Evolutionary conservation across 2,888 invertebrate genomes (phyloP), one percentile per base, ranked within the genome.

Genomic region (Polymixis flavicincta): DNA sequence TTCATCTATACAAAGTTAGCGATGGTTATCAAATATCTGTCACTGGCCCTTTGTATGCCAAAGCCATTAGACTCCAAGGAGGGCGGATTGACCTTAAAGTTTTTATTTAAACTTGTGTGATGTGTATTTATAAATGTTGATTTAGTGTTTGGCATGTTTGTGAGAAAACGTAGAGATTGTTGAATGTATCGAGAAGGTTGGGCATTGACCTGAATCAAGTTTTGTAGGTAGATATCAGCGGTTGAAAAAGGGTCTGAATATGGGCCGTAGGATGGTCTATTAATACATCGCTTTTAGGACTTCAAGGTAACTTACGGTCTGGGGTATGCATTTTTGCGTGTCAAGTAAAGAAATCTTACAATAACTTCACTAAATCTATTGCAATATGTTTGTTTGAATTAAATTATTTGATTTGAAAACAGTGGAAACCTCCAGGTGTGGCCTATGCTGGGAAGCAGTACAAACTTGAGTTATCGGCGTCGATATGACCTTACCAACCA

Each of bases 41-140:
- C 52, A 65, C 45, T 57, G 45, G 55, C 42, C 37, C n/a, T 13
- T 67, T 79, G 70, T 71, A 54, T 66, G 28, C 45, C 22, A 67
- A 78, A 64, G 71, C 54, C 61, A 66, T 65, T 71, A 76, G 25
- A 76, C 42, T 63, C 45, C 19, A 76, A 80, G 50, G 65, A 72
- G 71, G 32, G 54, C 52, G 57, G 5, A 50, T 65, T 59, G 25
- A 80, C 82, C 80, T 76, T 65, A 63, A 37, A 52, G 50, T 72
- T 69, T 78, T 65, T 83, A 71, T 69, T 67, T 68, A 71, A 80
- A 68, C 60, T 55, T 73, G 8, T 63, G 54, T 48, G 73, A 69
- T 69, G 80, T 74, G 63, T 77, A 61, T 78, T 82, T 82, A 60
- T 75, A 64, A 75, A 75, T 67, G 80, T 79, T 83, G 70, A 76